Base-by-base conservation (phyloP, 2,888 invertebrate species). In the Mycalesis mineus region DNA sequence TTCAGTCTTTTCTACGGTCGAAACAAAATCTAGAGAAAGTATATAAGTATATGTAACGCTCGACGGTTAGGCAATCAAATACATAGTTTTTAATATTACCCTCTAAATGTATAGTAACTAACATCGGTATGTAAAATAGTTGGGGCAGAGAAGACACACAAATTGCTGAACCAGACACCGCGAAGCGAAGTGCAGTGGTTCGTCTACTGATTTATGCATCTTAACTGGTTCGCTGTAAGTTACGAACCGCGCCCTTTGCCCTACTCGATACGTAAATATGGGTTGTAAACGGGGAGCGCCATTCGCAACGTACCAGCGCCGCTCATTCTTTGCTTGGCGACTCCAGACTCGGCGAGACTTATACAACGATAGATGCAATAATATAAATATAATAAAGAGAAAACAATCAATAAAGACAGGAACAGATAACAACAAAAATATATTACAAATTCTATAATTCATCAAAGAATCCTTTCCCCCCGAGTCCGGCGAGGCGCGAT, bases 91-190 rank as follows among this genome's bases (percentile, higher is more conserved):
- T 77, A 80, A 71, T 77, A 78, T 80, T 78, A 82, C 74, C 70
- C 65, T 73, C 78, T 84, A 80, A 75, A 57, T 60, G 69, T 81
- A 81, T 79, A 81, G 75, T 82, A 81, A 82, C 88, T 88, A 86
- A 87, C 84, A 82, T 88, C 83, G 80, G 88, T 88, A 86, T 88
- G 84, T 86, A 88, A 88, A 88, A 89, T 88, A 88, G 81, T 77
- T 67, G 63, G 56, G 65, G 67, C 69, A 75, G 81, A 77, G 74
- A 74, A 78, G 81, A 80, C 77, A 68, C 65, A 77, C 80, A 76
- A 73, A 68, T 75, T 71, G 70, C 69, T 57, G 65, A 64, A 65
- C 70, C 67, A 68, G 66, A 66, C 65, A 62, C 60, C 59, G 50
- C 65, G 52, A 37, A 49, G 60, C 54, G n/a, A n/a, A n/a, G n/a